Conservation (phyloP, 1,140 invertebrate species). For the Drosophila navojoa region DNA sequence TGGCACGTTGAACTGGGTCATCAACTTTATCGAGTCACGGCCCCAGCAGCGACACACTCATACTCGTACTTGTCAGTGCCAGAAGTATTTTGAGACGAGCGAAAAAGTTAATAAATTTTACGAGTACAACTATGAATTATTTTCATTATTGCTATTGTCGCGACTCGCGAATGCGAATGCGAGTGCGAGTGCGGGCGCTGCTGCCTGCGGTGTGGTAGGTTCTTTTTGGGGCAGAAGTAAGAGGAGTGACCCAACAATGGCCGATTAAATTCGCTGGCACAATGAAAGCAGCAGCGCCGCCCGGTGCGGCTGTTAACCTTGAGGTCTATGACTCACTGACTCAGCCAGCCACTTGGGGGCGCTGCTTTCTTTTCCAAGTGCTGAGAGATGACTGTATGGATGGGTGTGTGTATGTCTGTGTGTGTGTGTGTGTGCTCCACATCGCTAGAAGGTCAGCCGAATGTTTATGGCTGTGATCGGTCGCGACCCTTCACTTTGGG, state of each 20-base stretch:
- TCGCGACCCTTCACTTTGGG: slow-evolving; percentile 71
- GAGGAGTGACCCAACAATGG: slow-evolving; percentile 54
- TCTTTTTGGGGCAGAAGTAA: slow-evolving; percentile 14
- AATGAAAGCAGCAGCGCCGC: slow-evolving; percentile 44
- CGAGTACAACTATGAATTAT: slow-evolving; percentile 73
- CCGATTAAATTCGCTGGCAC: slow-evolving; percentile 70
- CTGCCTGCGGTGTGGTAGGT: slow-evolving; percentile 10
- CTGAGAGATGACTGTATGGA: slow-evolving; percentile 47
- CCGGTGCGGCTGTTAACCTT: slow-evolving; percentile 76
- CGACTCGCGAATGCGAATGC: slow-evolving; percentile 1
- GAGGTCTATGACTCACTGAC: slow-evolving; percentile 76
- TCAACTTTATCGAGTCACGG: slow-evolving; percentile 52
- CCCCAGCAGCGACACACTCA: slow-evolving; percentile 24
- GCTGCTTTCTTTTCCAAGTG: slow-evolving; percentile 62
- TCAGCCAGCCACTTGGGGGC: slow-evolving; percentile 41
- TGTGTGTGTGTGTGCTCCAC: slow-evolving; percentile 49
- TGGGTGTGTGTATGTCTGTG: slow-evolving; percentile 11
- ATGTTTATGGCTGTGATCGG: slow-evolving; percentile 6
- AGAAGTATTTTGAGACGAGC: slow-evolving; percentile 45
- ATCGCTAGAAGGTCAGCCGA: slow-evolving; percentile 66
- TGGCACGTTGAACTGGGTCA: slow-evolving; percentile 56
- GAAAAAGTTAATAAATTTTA: slow-evolving; percentile 76
- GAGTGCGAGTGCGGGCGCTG: too few species aligned
- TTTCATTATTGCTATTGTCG: slow-evolving; percentile 68
- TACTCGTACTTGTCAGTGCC: slow-evolving; percentile 37